Base-by-base conservation (phyloP, 2,888 invertebrate genomes). In the Philaethria dido region DNA sequence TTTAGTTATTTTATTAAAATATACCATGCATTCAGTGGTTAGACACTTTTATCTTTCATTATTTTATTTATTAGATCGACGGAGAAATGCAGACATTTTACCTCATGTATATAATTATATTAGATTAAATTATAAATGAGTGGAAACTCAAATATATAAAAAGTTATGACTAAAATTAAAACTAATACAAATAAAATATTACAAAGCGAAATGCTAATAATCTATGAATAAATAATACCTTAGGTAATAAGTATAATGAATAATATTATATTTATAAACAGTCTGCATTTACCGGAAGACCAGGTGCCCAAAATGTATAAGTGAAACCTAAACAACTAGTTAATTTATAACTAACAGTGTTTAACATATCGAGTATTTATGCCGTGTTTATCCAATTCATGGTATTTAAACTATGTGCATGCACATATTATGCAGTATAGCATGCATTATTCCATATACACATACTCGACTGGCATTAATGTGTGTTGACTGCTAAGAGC, bases 401-500 rank as follows among this genome's bases (percentile, higher is more conserved):
- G 9, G 80, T 86, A 86, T 85, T 79, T 88, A 86, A 81, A 82
- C 88, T 86, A 87, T 86, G 88, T 82, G 84, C 92, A 92, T 92
- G 92, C 92, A 86, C 89, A 86, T 89, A 78, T 82, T 83, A 87
- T 87, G 86, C 87, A 85, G 85, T 80, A 76, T 84, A 88, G 81
- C 92, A 92, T 92, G 92, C 92, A 92, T 92, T 92, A 92, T 87
- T 87, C 86, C 79, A 80, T 85, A 86, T 82, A 85, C 86, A 92
- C 92, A 92, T 92, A 92, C 92, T 92, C 92, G 91, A 92, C 92
- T 90, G 92, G 92, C 91, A 92, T 89, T 91, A 92, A 90, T 90
- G 92, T 89, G 91, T 92, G 92, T 91, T 92, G 92, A 92, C 92
- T 92, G 92, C 92, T 92, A 92, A 92, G 89, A 92, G 92, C 92